Evolutionary conservation across 2,113 vertebrate species (phyloP).

Genomic region (Parotia lawesii): DNA sequence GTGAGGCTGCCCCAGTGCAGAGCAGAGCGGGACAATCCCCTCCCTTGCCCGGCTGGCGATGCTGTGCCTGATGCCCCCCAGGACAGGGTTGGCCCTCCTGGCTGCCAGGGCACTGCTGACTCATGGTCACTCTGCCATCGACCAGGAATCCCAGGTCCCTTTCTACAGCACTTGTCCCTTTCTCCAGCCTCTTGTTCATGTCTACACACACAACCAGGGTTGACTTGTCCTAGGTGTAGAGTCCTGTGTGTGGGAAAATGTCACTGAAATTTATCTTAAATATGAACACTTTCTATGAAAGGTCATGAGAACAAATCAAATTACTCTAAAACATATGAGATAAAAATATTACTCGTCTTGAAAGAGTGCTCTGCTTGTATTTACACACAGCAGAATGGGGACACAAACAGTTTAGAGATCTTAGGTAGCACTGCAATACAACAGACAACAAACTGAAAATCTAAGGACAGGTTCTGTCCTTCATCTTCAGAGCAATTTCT

Average conservation of each 20-base stretch:
- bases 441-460: neutral
- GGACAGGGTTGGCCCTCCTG: fast-evolving
- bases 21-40: neutral
- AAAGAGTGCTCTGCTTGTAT: neutral
- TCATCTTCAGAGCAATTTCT: neutral
- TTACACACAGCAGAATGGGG: neutral
- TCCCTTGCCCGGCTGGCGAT: fast-evolving
- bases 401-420: neutral
- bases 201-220: fast-evolving
- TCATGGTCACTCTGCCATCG: fast-evolving
- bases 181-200: neutral
- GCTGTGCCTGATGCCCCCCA: neutral
- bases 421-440: fast-evolving
- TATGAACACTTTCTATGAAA: neutral
- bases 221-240: neutral
- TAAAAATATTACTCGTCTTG: neutral
- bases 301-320: neutral
- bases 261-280: neutral
- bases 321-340: neutral
- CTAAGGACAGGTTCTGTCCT: neutral
- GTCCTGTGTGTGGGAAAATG: fast-evolving
- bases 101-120: neutral
- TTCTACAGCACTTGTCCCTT: neutral
- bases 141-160: neutral
- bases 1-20: fast-evolving